Evolutionary conservation across 2,113 vertebrate species (phyloP).

Genomic region (Psittacula cyanocephala): DNA sequence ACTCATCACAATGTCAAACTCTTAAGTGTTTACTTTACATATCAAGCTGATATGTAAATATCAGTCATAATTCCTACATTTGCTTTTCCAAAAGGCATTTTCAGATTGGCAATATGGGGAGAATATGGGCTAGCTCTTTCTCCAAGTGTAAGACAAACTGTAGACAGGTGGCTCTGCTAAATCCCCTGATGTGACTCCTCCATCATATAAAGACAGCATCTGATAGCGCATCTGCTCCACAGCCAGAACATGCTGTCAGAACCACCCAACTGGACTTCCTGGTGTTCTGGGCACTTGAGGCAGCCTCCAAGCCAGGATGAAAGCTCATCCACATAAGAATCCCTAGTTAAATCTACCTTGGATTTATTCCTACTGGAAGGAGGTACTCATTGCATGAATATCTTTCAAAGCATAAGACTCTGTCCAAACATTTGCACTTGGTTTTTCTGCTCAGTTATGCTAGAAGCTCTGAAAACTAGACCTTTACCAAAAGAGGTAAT

Average conservation of each 20-base stretch:
- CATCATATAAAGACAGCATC: background rate
- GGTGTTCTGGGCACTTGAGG: background rate
- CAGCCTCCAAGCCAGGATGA: background rate
- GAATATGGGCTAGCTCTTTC: background rate
- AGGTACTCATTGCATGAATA: background rate
- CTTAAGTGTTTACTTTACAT: background rate
- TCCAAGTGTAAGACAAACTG: background rate
- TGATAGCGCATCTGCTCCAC: background rate
- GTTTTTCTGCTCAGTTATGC: background rate
- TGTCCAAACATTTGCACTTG: background rate
- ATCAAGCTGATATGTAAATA: too few species aligned
- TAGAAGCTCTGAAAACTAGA: background rate
- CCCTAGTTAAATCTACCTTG: background rate
- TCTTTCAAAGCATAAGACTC: background rate
- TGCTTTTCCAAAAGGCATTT: background rate
- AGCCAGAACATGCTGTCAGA: background rate
- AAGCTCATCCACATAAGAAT: background rate
- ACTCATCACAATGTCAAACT: background rate
- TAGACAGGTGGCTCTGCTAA: background rate
- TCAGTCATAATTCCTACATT: background rate
- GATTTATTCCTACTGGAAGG: background rate
- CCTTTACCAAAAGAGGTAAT: background rate
- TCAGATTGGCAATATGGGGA: fast-evolving
- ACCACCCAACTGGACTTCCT: background rate
- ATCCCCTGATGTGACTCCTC: background rate